These are phyloP conservation scores for Augiades crinisus DNA, from an alignment of 2,888 invertebrate genomes.

Conservation along the genomic window DNA sequence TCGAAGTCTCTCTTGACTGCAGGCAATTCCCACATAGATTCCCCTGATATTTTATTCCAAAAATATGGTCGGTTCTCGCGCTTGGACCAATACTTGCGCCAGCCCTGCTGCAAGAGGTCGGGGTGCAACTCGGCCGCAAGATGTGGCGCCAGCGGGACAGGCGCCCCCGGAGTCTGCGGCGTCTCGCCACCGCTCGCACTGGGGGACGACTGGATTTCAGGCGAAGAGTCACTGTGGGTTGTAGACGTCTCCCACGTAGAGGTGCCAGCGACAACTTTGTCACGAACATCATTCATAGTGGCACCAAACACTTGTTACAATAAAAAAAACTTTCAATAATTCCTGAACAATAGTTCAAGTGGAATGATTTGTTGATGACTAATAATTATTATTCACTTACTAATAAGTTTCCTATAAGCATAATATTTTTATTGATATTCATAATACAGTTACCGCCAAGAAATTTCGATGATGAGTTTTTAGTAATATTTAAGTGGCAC, in stretches of 20 bases:
- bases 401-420: slow-evolving; percentile 59
- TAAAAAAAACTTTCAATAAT: not conserved
- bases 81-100: slow-evolving; percentile 98
- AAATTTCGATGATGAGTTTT: slow-evolving; percentile 32
- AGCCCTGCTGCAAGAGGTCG: slow-evolving; percentile 89
- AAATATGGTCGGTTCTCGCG: slow-evolving; percentile 97
- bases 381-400: slow-evolving; percentile 32
- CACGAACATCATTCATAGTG: slow-evolving; percentile 78
- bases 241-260: slow-evolving; percentile 71
- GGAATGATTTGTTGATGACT: slow-evolving; percentile 18
- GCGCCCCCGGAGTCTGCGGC: slow-evolving; percentile 82
- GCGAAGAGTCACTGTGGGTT: slow-evolving; percentile 66
- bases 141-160: slow-evolving; percentile 74
- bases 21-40: slow-evolving; percentile 98
- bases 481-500: slow-evolving; percentile 30
- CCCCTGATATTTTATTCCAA: slow-evolving; percentile 97
- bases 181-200: slow-evolving; percentile 67
- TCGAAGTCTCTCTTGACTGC: slow-evolving; percentile 91
- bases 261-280: slow-evolving; percentile 74
- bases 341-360: not conserved
- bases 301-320: slow-evolving; percentile 15
- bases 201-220: slow-evolving; percentile 70
- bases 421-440: slow-evolving; percentile 53
- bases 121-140: slow-evolving; percentile 73
- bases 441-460: slow-evolving; percentile 66